Evolutionary conservation across 2,113 vertebrate genomes (phyloP), one percentile per base, ranked within the genome.

Genomic region (Chauna torquata): DNA sequence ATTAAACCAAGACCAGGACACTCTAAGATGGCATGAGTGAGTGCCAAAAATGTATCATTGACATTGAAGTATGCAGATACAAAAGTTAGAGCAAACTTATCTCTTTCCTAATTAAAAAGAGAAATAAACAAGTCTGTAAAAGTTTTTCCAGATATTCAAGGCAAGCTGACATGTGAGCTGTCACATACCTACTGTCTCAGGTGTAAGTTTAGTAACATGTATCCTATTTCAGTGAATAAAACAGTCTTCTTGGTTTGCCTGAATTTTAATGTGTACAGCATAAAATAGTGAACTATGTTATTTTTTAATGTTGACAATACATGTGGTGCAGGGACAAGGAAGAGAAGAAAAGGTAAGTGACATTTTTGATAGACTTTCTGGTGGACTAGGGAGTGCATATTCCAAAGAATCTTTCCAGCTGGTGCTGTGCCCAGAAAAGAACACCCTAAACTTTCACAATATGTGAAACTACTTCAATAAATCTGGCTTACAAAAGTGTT

Each of bases 401-500:
- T 92, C 34, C 65, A 89, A 94, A 91, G 91, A 88, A 85, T 82
- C 66, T 75, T 95, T 96, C 96, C 94, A 97, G 80, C 47, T 97
- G 94, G 81, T 88, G 45, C n/a, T 94, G 11, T 97, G 94, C 96
- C 95, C 92, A 50, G 91, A 91, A 84, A 82, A 93, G 69, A 95
- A 93, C 96, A 82, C 61, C 30, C 65, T 89, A 93, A 94, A 89
- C 74, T 91, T 92, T 78, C 68, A 95, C 49, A 76, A 44, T 72
- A 90, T 66, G 70, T 94, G 95, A 91, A 92, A 64, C 58, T 88
- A 78, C 66, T 88, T 95, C 95, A 94, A 95, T 96, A 97, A 96
- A 97, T 96, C 86, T 97, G 74, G 78, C 70, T 95, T 82, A 80
- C 69, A 96, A 44, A 89, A 97, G 92, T 95, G 88, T 97, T 97